Percentiles rank a stretch among this genome's conserved stretches.
Evolutionary conservation across 1,140 invertebrate genomes (phyloP).

Genomic region (Hyles euphorbiae): DNA sequence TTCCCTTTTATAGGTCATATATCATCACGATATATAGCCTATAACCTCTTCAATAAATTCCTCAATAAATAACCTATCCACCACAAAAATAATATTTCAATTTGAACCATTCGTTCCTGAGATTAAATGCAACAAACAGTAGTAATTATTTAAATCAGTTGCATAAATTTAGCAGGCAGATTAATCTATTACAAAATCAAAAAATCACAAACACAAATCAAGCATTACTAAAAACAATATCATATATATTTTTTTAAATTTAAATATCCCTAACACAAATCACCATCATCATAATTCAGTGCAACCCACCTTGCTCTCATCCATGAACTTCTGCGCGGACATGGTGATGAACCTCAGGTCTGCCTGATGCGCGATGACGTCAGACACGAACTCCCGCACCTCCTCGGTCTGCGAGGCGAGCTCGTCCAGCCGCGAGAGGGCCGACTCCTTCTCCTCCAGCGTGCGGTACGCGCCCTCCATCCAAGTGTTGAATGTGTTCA

Average conservation of each 20-base stretch:
- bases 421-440: conserved; percentile 86
- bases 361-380: conserved; percentile 95
- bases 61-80: too few species aligned
- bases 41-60: too few species aligned
- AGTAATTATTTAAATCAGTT: background rate
- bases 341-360: conserved; percentile 96
- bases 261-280: background rate
- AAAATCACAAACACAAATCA: too few species aligned
- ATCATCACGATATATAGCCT: too few species aligned
- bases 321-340: conserved; percentile 95
- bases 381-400: conserved; percentile 91
- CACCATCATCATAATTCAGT: background rate
- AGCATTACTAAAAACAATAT: too few species aligned
- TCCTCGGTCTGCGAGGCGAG: conserved; percentile 83
- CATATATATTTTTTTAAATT: too few species aligned
- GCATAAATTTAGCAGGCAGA: background rate
- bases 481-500: conserved; percentile 90
- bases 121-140: too few species aligned
- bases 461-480: conserved; percentile 86
- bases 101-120: too few species aligned
- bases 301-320: conserved; percentile 87
- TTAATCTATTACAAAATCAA: too few species aligned
- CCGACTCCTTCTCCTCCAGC: conserved; percentile 91
- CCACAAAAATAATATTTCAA: too few species aligned
- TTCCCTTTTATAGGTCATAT: too few species aligned